Percentiles rank a stretch among this genome's conserved stretches.
Conservation (phyloP, 1,140 invertebrate species). For the Plectrocnemia conspersa region DNA sequence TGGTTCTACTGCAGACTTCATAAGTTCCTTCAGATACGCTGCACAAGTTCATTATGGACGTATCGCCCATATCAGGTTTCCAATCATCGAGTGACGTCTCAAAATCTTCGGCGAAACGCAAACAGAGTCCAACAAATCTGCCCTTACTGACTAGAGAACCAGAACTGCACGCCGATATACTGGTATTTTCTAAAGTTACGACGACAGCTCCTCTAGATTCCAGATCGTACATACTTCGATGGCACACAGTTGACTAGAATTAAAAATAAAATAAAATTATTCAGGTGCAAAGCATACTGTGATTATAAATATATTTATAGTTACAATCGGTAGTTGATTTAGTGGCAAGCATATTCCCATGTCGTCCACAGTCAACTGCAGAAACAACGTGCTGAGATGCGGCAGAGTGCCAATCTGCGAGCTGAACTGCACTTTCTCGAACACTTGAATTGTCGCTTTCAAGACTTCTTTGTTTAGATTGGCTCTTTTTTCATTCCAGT, state of each 20-base stretch:
- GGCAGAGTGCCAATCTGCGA: constrained; percentile 63
- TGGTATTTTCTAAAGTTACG: constrained; percentile 89
- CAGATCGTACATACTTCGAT: constrained; percentile 64
- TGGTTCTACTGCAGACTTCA: constrained; percentile 90
- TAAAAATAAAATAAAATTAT: constrained; percentile 3
- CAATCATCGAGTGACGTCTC: constrained; percentile 94
- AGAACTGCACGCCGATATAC: constrained; percentile 84
- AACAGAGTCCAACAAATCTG: constrained; percentile 79
- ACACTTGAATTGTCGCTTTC: constrained; percentile 73
- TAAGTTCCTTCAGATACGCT: constrained; percentile 97
- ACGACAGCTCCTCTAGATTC: constrained; percentile 87
- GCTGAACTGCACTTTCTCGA: constrained; percentile 66
- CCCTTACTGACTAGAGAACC: constrained; percentile 74
- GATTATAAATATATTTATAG: constrained; percentile 19
- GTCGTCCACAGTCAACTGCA: constrained; percentile 93
- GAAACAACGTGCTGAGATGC: constrained; percentile 82
- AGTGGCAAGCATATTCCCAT: constrained; percentile 94
- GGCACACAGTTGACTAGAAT: constrained; percentile 56
- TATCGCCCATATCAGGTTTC: constrained; percentile 85
- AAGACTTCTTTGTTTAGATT: constrained; percentile 83
- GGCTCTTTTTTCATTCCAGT: constrained; percentile 94
- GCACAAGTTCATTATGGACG: constrained; percentile 88
- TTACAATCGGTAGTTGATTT: constrained; percentile 66
- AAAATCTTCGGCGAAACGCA: constrained; percentile 94
- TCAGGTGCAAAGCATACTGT: neutral